Percentiles rank a stretch among this genome's conserved stretches.
These are phyloP conservation scores for Melangyna quadrimaculata DNA, from an alignment of 2,888 invertebrate species.

Conservation along the genomic window DNA sequence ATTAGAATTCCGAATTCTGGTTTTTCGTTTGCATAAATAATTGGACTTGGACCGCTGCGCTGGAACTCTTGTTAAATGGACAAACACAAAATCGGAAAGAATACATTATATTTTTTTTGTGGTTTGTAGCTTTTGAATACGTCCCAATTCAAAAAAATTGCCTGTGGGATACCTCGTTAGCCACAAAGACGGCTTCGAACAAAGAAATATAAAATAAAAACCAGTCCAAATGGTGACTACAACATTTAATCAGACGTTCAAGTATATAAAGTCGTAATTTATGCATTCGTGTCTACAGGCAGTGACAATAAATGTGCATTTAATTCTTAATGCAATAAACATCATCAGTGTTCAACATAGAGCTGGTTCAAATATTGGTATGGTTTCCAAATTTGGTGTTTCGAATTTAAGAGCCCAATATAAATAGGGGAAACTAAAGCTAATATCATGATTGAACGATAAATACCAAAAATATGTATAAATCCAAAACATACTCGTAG, in stretches of 20 bases:
- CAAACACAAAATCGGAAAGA: conserved; percentile 54
- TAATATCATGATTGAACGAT: background rate
- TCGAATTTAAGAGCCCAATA: background rate
- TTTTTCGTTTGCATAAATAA: conserved; percentile 70
- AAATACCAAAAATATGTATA: too few relatives aligned
- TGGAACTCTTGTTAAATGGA: conserved; percentile 64
- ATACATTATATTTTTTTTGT: conserved; percentile 49
- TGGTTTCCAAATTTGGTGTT: background rate
- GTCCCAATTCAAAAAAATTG: conserved; percentile 19
- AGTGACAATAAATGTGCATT: conserved; percentile 1
- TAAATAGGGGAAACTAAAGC: background rate
- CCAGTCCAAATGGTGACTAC: conserved; percentile 26
- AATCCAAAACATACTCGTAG: too few relatives aligned
- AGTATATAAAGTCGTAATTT: conserved; percentile 7
- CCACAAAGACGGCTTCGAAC: conserved; percentile 27
- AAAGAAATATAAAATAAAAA: conserved; percentile 20
- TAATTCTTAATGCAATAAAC: background rate
- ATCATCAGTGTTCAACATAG: background rate
- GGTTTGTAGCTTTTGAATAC: conserved; percentile 16
- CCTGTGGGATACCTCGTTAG: conserved; percentile 57
- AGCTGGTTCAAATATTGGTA: background rate
- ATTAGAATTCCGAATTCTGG: conserved; percentile 66
- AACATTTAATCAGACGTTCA: conserved; percentile 15
- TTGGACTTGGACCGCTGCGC: conserved; percentile 46
- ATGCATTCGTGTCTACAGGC: background rate